Evolutionary conservation across 2,888 invertebrate genomes (phyloP).

Genomic region (Meghimatium bilineatum): DNA sequence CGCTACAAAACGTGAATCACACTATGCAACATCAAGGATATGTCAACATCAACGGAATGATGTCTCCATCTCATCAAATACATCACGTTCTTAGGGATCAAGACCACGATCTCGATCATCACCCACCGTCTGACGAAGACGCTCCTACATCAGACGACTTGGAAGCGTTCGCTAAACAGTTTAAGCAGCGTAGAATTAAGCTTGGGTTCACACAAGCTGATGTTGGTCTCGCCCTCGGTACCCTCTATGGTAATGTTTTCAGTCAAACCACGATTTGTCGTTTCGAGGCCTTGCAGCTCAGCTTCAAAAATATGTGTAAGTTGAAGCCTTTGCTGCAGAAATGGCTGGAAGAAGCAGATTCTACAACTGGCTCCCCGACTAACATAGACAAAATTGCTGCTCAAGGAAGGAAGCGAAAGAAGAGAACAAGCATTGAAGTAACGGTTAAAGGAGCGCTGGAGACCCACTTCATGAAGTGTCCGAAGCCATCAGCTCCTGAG

Average conservation of each 20-base stretch:
- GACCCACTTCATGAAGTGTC: conserved; percentile 98
- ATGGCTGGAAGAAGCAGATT: conserved; percentile 99
- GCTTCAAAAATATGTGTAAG: conserved; percentile 99
- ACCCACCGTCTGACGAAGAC: conserved; percentile 83
- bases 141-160: conserved; percentile 98
- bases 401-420: conserved; percentile 98
- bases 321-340: conserved; percentile 98
- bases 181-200: conserved; percentile 99
- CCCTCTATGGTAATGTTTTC: conserved; percentile 99
- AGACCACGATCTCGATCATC: conserved; percentile 67
- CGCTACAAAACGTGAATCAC: conserved; percentile 80
- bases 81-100: conserved; percentile 67
- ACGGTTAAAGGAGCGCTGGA: conserved; percentile 96
- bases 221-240: conserved; percentile 97
- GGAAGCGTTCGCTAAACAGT: conserved; percentile 99
- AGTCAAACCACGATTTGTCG: conserved; percentile 99
- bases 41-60: conserved; percentile 84
- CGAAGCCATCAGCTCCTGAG: conserved; percentile 99
- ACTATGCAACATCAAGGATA: conserved; percentile 81
- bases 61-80: conserved; percentile 76
- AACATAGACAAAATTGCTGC: conserved; percentile 99
- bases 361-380: conserved; percentile 97
- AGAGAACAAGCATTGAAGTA: conserved; percentile 98
- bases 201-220: conserved; percentile 99
- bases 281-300: conserved; percentile 98